Evolutionary conservation across 2,888 invertebrate genomes (phyloP).

Genomic region (Ferrisia virgata): DNA sequence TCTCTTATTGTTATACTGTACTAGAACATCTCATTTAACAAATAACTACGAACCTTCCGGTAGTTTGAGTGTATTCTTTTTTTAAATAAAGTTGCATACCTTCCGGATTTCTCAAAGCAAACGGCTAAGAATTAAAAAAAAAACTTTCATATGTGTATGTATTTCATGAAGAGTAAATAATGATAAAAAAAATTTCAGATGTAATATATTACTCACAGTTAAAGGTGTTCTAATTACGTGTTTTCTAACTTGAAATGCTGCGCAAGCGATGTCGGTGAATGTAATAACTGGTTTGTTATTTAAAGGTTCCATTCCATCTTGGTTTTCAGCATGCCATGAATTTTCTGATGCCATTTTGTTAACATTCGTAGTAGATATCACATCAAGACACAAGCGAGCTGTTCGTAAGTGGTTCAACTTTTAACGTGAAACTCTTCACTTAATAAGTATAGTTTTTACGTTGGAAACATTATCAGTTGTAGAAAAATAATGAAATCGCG

Average conservation of each 20-base stretch:
- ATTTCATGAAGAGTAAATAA: no score
- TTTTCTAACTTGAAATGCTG: conserved; percentile 80
- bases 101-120: conserved; percentile 72
- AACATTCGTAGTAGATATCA: not conserved
- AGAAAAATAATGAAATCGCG: not conserved
- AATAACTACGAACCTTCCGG: conserved; percentile 71
- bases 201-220: conserved; percentile 60
- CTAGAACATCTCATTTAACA: not conserved
- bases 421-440: not conserved
- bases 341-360: conserved; percentile 56
- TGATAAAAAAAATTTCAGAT: not conserved
- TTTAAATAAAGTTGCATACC: conserved; percentile 88
- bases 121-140: conserved; percentile 63
- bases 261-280: conserved; percentile 85
- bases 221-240: conserved; percentile 84
- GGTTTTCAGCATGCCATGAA: conserved; percentile 52
- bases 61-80: conserved; percentile 89
- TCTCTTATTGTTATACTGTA: not conserved
- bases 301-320: not conserved
- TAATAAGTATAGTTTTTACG: not conserved
- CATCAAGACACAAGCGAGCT: not conserved
- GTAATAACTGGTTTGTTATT: conserved; percentile 61
- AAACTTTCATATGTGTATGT: no score
- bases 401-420: not conserved
- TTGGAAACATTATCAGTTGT: not conserved